Evolutionary conservation across 2,888 invertebrate species (phyloP).

Genomic region (Neoitamus cyanurus): DNA sequence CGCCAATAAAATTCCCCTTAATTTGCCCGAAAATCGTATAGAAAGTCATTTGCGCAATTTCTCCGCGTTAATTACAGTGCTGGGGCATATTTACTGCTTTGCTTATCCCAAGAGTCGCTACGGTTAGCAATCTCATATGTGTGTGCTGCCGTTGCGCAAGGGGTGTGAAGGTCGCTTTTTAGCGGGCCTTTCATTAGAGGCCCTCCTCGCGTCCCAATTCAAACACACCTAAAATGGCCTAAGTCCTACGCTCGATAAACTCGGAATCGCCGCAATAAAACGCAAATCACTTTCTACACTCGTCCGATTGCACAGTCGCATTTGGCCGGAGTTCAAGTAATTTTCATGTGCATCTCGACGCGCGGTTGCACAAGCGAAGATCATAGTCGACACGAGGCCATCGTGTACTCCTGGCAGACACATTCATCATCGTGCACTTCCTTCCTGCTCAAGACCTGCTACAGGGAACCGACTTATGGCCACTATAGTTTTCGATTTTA

Average conservation of each 20-base stretch:
- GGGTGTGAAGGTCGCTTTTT: background rate
- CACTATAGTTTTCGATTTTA: background rate
- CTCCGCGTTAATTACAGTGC: background rate
- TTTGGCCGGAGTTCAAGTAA: background rate
- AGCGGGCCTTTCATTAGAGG: background rate
- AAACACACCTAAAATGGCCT: background rate
- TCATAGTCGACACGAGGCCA: background rate
- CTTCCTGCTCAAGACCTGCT: background rate
- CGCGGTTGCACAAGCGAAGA: background rate
- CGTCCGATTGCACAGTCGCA: background rate
- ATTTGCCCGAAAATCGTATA: background rate
- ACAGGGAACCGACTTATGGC: background rate
- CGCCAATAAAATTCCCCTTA: background rate
- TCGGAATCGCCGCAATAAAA: background rate
- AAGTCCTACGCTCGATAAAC: background rate
- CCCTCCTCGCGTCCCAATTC: background rate
- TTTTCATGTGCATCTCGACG: background rate
- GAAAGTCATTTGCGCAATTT: conserved; percentile 1
- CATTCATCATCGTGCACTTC: background rate
- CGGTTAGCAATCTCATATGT: background rate
- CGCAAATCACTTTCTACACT: background rate
- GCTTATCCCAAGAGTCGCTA: background rate
- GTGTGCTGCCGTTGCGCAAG: background rate
- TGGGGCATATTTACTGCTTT: background rate
- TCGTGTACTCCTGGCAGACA: background rate